These are phyloP conservation scores for Lathamus discolor DNA, from an alignment of 2,113 vertebrate genomes.

Conservation along the genomic window DNA sequence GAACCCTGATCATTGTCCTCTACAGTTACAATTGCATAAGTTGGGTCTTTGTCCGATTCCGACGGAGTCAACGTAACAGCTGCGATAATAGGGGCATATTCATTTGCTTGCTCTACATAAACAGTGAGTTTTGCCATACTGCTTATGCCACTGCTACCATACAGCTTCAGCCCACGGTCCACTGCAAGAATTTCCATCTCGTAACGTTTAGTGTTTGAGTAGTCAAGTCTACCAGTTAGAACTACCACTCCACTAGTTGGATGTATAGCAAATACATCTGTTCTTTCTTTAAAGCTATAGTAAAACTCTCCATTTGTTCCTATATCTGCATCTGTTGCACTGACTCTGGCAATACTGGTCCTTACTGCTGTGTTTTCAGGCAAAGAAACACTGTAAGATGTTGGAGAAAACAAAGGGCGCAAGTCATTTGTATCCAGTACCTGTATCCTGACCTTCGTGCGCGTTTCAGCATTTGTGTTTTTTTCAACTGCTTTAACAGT, in stretches of 20 bases:
- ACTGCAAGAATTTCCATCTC: slow-evolving; percentile 95
- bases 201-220: slow-evolving; percentile 81
- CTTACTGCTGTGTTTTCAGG: slow-evolving; percentile 91
- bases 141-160: slow-evolving; percentile 95
- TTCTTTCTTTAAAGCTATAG: slow-evolving; percentile 95
- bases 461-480: slow-evolving; percentile 83
- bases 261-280: slow-evolving; percentile 94
- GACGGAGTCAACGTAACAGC: slow-evolving; percentile 83
- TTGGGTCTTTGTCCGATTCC: slow-evolving; percentile 84
- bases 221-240: slow-evolving; percentile 90
- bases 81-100: slow-evolving; percentile 85
- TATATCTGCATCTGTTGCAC: slow-evolving; percentile 95
- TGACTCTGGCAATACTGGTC: slow-evolving; percentile 90
- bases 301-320: slow-evolving; percentile 98
- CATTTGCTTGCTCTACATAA: slow-evolving; percentile 90
- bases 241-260: slow-evolving; percentile 91
- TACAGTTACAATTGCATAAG: slow-evolving; percentile 87
- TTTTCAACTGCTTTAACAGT: slow-evolving; percentile 91
- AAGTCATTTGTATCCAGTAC: slow-evolving; percentile 98
- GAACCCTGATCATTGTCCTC: slow-evolving; percentile 90
- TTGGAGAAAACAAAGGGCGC: slow-evolving; percentile 94
- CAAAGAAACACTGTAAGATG: slow-evolving; percentile 92
- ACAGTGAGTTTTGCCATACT: slow-evolving; percentile 93
- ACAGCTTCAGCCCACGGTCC: slow-evolving; percentile 95
- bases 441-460: slow-evolving; percentile 85